Evolutionary conservation across 2,888 invertebrate genomes (phyloP).

Genomic region (Philhelius pedissequus): DNA sequence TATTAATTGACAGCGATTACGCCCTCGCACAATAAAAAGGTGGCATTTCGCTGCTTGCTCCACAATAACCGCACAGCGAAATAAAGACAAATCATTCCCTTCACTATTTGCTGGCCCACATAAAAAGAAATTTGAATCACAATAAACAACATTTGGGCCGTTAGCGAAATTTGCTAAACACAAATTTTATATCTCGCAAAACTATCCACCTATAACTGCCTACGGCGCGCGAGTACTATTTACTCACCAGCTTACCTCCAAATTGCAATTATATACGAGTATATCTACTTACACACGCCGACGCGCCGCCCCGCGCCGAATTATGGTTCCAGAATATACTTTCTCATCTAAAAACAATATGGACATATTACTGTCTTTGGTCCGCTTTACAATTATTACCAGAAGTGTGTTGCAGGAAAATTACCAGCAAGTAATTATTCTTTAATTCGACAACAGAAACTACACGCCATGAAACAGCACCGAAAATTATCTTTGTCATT

Average conservation of each 20-base stretch:
- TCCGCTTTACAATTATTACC: too few species aligned
- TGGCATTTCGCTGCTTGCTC: neutral
- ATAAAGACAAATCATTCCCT: conserved; percentile 35
- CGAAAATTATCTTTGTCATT: conserved; percentile 56
- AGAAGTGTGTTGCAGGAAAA: neutral
- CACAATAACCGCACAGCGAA: neutral
- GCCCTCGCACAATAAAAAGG: conserved; percentile 2
- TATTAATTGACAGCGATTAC: conserved; percentile 8
- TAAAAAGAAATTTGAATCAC: conserved; percentile 46
- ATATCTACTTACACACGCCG: conserved; percentile 33
- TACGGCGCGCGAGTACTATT: neutral
- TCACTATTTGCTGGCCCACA: conserved; percentile 43
- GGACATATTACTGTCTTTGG: neutral
- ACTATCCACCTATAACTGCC: neutral
- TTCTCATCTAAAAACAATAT: neutral
- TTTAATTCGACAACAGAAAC: conserved; percentile 55
- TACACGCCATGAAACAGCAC: conserved; percentile 48
- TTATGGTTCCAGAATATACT: neutral
- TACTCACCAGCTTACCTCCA: too few species aligned
- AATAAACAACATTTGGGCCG: conserved; percentile 30
- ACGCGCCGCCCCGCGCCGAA: conserved; percentile 4
- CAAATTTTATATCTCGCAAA: conserved; percentile 31
- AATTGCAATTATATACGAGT: neutral
- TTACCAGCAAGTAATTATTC: conserved; percentile 45
- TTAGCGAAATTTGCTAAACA: conserved; percentile 41